A percentile compares a stretch with the other conserved stretches of the same genome.
These are phyloP conservation scores for Cyrtorhinus lividipennis DNA, from an alignment of 1,140 invertebrate genomes.

Conservation along the genomic window DNA sequence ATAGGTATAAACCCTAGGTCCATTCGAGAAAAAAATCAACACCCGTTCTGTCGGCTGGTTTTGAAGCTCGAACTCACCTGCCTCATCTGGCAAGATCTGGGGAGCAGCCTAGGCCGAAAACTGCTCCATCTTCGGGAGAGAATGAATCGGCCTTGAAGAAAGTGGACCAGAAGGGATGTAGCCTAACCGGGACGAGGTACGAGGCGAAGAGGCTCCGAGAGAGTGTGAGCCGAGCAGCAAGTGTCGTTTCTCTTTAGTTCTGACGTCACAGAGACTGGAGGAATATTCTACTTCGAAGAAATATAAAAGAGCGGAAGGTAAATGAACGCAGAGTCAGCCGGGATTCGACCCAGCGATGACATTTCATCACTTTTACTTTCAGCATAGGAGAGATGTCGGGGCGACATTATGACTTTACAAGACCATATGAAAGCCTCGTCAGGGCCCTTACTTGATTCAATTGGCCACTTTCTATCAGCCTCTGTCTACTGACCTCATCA, in stretches of 20 bases:
- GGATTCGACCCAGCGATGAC: no score
- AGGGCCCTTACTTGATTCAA: no score
- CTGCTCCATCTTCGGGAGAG: neutral
- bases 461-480: neutral
- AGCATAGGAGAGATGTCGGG: no score
- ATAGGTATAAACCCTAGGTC: no score
- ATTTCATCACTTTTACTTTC: no score
- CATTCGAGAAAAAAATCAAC: no score
- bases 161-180: constrained; percentile 7
- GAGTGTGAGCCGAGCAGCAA: neutral
- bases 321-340: no score
- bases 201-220: neutral
- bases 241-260: constrained; percentile 8
- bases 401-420: no score
- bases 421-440: no score
- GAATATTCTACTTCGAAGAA: neutral
- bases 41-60: no score
- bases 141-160: constrained; percentile 12
- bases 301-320: neutral
- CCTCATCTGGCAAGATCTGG: no score
- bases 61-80: no score
- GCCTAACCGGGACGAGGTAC: neutral
- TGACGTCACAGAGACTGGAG: constrained; percentile 5
- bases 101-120: neutral
- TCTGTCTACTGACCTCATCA: neutral